Evolutionary conservation across 2,888 invertebrate species (phyloP).

Genomic region (Ichneumon xanthorius): DNA sequence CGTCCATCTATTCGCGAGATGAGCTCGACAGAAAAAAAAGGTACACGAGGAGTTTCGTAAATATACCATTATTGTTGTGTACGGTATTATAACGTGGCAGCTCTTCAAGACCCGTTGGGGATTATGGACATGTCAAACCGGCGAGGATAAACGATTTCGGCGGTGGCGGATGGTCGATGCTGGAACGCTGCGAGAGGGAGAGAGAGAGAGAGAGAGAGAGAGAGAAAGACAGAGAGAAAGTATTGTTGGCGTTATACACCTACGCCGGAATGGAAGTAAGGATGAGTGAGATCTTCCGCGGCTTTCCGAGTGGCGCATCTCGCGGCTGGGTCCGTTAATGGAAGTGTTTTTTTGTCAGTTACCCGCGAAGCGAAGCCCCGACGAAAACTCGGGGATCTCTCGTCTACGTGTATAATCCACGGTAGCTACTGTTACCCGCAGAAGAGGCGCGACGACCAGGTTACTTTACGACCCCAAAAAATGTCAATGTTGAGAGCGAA

Average conservation of each 20-base stretch:
- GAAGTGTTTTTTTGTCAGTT: constrained; percentile 67
- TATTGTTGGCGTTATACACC: no score
- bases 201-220: no score
- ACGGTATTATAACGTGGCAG: constrained; percentile 7
- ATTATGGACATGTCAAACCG: constrained; percentile 22
- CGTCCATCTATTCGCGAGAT: not conserved
- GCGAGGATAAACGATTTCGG: constrained; percentile 54
- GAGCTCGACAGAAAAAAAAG: constrained; percentile 13
- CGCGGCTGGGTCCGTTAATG: constrained; percentile 59
- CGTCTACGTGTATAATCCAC: constrained; percentile 18
- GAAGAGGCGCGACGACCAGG: not conserved
- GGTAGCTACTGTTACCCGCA: constrained; percentile 1
- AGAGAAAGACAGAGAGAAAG: no score
- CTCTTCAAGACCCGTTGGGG: not conserved
- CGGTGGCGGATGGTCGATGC: not conserved
- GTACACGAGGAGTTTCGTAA: constrained; percentile 22
- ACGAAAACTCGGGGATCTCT: not conserved
- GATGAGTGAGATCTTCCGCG: constrained; percentile 17
- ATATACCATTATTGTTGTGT: constrained; percentile 28
- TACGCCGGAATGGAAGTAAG: constrained; percentile 22
- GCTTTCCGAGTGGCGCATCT: constrained; percentile 47
- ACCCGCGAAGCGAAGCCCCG: constrained; percentile 32
- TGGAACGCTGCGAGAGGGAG: constrained; percentile 13
- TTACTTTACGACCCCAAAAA: no score
- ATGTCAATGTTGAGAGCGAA: no score